Evolutionary conservation across 1,140 invertebrate genomes (phyloP).

Genomic region (Procambarus virginalis): DNA sequence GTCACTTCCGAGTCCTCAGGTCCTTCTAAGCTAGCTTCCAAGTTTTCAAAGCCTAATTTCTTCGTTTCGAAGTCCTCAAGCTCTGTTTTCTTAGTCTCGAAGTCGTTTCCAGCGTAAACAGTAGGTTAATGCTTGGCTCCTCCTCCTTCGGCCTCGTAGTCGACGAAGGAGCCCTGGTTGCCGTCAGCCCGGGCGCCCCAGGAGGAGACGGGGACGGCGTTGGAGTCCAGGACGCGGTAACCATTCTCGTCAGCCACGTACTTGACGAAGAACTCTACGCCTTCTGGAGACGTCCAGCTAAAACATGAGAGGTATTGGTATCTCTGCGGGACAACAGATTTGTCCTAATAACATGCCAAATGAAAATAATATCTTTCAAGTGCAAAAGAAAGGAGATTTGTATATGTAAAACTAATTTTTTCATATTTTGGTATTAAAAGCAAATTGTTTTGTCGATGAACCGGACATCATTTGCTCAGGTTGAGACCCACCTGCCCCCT

Average conservation of each 20-base stretch:
- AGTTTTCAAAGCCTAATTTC: no score
- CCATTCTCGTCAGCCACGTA: conserved; percentile 47
- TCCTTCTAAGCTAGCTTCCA: neutral
- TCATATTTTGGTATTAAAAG: no score
- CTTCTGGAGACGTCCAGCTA: conserved; percentile 63
- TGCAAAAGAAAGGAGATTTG: no score
- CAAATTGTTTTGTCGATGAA: no score
- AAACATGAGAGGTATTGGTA: neutral
- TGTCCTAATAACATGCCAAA: no score
- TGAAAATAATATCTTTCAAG: no score
- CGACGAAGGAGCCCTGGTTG: conserved; percentile 7
- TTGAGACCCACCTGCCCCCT: neutral
- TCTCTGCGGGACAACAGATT: no score
- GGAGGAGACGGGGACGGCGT: conserved; percentile 43
- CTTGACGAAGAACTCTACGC: conserved; percentile 52
- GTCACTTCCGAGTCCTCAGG: no score
- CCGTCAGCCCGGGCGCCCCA: conserved; percentile 27
- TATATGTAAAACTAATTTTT: no score
- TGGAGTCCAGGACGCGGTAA: conserved; percentile 49
- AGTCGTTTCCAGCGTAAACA: neutral
- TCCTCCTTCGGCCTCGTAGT: neutral
- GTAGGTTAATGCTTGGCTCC: neutral
- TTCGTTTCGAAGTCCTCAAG: no score
- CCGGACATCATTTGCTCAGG: neutral
- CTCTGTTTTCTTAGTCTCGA: no score